Evolutionary conservation across 2,888 invertebrate species (phyloP), one percentile per base, ranked within the genome.

Genomic region (Deroplatys truncata): DNA sequence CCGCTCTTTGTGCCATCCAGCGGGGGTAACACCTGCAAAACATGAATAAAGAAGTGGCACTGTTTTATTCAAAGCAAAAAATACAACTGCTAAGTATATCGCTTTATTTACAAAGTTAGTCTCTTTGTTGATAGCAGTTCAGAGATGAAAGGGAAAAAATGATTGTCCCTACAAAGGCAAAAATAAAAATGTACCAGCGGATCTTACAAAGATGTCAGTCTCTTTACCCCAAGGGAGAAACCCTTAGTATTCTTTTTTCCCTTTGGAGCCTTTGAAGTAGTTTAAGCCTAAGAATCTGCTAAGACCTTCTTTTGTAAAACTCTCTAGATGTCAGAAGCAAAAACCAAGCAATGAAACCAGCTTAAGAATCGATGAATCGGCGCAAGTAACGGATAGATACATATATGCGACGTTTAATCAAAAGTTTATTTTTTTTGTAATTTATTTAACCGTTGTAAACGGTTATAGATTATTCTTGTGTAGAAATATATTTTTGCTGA

Each of bases 1-100:
- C 98, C 98, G 43, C 97, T 96, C 92, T 97, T 97, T 92, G 97
- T 97, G 3, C 98, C 97, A 93, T 98, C 98, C 98, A 98, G 98
- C 89, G 97, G 97, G 84, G 98, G 98, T 92, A 98, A 94, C 88
- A 97, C 96, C 97, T 97, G 95, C 91, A 94, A 94, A 92, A 43
- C 90, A 88, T 7, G 28, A 88, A 86, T 16, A 90, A 25, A 89
- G 56, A 20, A 5, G 5, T 72, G 7, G 7, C 56, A 72, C 2
- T 72, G 56, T 72, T 72, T 72, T 5, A 72, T 72, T 25, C 20
- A 72, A 72, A 72, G 13, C n/a, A 20, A 7, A 72, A 72, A 72
- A 3, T 72, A 7, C 56, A 72, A 72, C 56, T 25, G 56, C 25
- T 16, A 20, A 25, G 56, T 72, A 72, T 25, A 20, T 72, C 0